Evolutionary conservation across 2,888 invertebrate species (phyloP), one percentile per base, ranked within the genome.

Genomic region (Zaprionus obscuricornis): DNA sequence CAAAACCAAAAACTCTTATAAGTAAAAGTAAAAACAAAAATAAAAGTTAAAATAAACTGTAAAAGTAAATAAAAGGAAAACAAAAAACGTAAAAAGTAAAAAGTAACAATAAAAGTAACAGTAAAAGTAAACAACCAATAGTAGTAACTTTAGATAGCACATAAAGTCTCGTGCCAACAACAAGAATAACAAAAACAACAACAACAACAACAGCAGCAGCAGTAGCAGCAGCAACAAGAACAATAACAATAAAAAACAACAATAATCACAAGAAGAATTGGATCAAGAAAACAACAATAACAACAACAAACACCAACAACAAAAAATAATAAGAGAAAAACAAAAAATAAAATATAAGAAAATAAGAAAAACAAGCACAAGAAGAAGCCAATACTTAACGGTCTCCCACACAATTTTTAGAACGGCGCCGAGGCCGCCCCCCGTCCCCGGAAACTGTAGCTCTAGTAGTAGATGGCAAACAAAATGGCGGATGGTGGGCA

Each of bases 401-500:
- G 18, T 39, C 40, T 45, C 63, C 62, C 66, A 50, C 50, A n/a
- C 13, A 4, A 2, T 11, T 31, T 10, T 31, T 31, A 10, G 31
- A 29, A 47, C 54, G 65, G 42, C 65, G 59, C 42, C 26, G 42
- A 26, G 45, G 34, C 34, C 65, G 49, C 49, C 29, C n/a, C 50
- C 43, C 40, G 37, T 20, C 43, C 45, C 57, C 47, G 55, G 36
- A 56, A 71, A 65, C 49, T 59, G 58, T 56, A 58, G 56, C 63
- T 56, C 52, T 33, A 64, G 66, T 75, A 66, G 67, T 59, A 66
- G 66, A 84, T 66, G 60, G 43, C 43, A 68, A 87, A 78, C 90
- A 90, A 90, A 90, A 90, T 90, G 90, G 90, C 90, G 90, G 89
- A 90, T 90, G 90, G 95, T 92, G 97, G 97, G 90, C 99, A 99